Evolutionary conservation across 2,797 vertebrate species (phyloP).

Genomic region (Ptychobarbus kaznakovi): DNA sequence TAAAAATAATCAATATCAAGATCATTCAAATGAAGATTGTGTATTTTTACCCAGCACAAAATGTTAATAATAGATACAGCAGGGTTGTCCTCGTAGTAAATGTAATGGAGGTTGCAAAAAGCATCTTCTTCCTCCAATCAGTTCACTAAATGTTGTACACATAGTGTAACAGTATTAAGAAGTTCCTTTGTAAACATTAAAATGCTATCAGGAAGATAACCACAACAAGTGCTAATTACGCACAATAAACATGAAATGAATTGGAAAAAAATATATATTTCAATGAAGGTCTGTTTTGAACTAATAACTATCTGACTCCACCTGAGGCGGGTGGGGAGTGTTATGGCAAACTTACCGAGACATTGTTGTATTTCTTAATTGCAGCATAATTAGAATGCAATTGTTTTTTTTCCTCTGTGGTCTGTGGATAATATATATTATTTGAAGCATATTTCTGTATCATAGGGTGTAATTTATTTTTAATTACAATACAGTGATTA

Average conservation of each 20-base stretch:
- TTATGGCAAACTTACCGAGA: not conserved
- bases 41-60: not conserved
- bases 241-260: conserved; percentile 24
- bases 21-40: not conserved
- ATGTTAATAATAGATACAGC: not conserved
- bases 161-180: not conserved
- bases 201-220: conserved; percentile 1
- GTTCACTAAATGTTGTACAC: not conserved
- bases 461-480: conserved; percentile 81
- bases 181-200: not conserved
- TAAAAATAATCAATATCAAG: not conserved
- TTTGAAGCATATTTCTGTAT: conserved; percentile 68
- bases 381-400: conserved; percentile 55
- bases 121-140: not conserved
- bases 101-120: not conserved
- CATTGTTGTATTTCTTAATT: conserved; percentile 61
- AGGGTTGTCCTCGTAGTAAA: not conserved
- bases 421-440: conserved; percentile 70
- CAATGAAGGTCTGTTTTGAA: conserved; percentile 40
- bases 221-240: not conserved
- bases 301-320: conserved; percentile 36
- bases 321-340: conserved; percentile 18
- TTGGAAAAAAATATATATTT: conserved; percentile 29
- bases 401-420: conserved; percentile 57
- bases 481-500: conserved; percentile 86